A percentile compares a stretch with the other conserved stretches of the same genome.
These are phyloP conservation scores for Catotricha subobsoleta DNA, from an alignment of 2,888 invertebrate genomes.

Conservation along the genomic window DNA sequence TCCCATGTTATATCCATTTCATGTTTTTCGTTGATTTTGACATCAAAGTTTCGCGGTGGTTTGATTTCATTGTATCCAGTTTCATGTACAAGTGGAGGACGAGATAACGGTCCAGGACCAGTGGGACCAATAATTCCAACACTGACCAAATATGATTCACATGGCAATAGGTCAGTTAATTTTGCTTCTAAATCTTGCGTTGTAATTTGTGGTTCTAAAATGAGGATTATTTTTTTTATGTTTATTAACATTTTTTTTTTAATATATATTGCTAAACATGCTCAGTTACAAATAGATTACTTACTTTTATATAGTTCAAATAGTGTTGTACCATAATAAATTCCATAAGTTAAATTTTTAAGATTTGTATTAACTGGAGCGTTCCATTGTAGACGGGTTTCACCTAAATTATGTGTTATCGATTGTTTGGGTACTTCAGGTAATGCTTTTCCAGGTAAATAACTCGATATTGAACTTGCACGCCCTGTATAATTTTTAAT, in stretches of 20 bases:
- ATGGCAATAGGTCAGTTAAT: constrained; percentile 46
- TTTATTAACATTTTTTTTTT: too few relatives aligned
- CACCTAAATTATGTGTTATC: constrained; percentile 26
- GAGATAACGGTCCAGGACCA: constrained; percentile 46
- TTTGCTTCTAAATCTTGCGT: constrained; percentile 37
- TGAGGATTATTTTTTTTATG: too few relatives aligned
- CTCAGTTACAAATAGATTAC: too few relatives aligned
- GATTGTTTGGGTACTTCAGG: constrained; percentile 29
- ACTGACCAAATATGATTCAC: constrained; percentile 53
- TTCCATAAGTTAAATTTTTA: constrained; percentile 37
- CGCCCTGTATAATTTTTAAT: constrained; percentile 33
- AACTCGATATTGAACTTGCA: constrained; percentile 19
- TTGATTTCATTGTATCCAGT: constrained; percentile 48
- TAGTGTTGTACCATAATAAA: constrained; percentile 46
- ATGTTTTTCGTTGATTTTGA: constrained; percentile 25
- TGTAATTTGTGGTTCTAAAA: constrained; percentile 28
- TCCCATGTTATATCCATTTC: constrained; percentile 49
- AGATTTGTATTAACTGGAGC: constrained; percentile 19
- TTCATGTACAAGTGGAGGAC: constrained; percentile 32
- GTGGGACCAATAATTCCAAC: constrained; percentile 45
- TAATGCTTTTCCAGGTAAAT: constrained; percentile 24
- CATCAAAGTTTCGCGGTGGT: constrained; percentile 47
- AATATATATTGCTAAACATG: too few relatives aligned
- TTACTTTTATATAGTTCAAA: constrained; percentile 42
- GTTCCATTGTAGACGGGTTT: background rate